Evolutionary conservation across 2,888 invertebrate genomes (phyloP), one percentile per base, ranked within the genome.

Genomic region (Drosophila longiperda): DNA sequence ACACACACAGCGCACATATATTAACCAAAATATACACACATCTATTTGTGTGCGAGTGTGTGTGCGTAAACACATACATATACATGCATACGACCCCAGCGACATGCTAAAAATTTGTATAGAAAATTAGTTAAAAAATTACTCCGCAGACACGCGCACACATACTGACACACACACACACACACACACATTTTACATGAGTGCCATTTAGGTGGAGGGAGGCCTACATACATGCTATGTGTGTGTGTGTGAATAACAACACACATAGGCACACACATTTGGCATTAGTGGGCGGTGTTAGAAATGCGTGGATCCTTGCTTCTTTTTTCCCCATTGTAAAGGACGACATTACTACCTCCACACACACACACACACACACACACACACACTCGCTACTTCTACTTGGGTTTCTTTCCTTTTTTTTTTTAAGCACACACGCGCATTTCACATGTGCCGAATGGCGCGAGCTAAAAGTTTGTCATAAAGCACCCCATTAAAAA

Each of bases 261-360:
- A 73, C 32, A 60, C 36, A 60, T 69, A 66, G 49, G 64, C 66
- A 77, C 67, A 78, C 80, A 76, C 75, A 78, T 73, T 83, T 75
- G 81, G 86, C 87, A 91, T 92, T 92, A 91, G 92, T 92, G 92
- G 92, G 92, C 92, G 92, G 92, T 91, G 92, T 92, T 92, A 92
- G 92, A 92, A 92, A 88, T 87, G 71, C 77, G 86, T 83, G 72
- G 60, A 62, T 68, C 61, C 87, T 59, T 75, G 65, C 23, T 55
- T 38, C 38, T 17, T 49, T 26, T 49, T 66, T 23, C 40, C 58
- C 45, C 59, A 32, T 54, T 34, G 63, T 54, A 42, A 72, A 34
- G 50, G 73, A 45, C 78, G 65, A 67, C 63, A 77, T 66, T 69
- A 59, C 78, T 69, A 59, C 68, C 63, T 70, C 59, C 64, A 68